Evolutionary conservation across 2,888 invertebrate species (phyloP).

Genomic region (Cheiracanthium punctorium): DNA sequence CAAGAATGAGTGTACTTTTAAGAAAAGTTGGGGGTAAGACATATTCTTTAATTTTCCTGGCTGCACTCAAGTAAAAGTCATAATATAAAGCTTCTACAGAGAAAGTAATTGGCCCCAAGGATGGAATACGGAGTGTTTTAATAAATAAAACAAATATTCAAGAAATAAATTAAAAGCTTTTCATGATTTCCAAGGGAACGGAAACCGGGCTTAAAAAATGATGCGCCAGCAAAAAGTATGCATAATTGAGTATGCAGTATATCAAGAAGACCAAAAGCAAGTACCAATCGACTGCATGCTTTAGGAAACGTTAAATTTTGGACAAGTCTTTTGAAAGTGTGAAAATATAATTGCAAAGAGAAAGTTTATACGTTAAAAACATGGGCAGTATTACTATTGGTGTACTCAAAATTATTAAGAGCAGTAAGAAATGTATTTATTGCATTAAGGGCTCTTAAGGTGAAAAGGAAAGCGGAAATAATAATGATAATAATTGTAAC

Average conservation of each 20-base stretch:
- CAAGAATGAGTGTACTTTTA: slow-evolving; percentile 64
- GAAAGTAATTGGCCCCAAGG: slow-evolving; percentile 68
- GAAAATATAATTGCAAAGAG: too few relatives aligned
- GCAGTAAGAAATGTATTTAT: too few relatives aligned
- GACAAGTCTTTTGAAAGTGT: too few relatives aligned
- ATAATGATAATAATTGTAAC: too few relatives aligned
- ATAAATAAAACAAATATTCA: slow-evolving; percentile 70
- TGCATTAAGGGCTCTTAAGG: too few relatives aligned
- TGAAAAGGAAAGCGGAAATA: too few relatives aligned
- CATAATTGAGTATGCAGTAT: slow-evolving; percentile 38
- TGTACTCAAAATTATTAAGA: too few relatives aligned
- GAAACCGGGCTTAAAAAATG: slow-evolving; percentile 23
- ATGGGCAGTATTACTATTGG: too few relatives aligned
- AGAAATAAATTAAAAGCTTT: slow-evolving; percentile 71
- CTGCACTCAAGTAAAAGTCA: slow-evolving; percentile 35
- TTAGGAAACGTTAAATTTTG: too few relatives aligned
- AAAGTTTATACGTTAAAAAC: too few relatives aligned
- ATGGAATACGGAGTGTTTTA: slow-evolving; percentile 49
- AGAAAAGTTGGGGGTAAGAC: slow-evolving; percentile 52
- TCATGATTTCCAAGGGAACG: slow-evolving; percentile 54
- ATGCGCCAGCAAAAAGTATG: background rate
- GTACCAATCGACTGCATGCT: too few relatives aligned
- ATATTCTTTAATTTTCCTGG: slow-evolving; percentile 59
- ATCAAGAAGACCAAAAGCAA: too few relatives aligned
- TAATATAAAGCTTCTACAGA: slow-evolving; percentile 41